Evolutionary conservation across 2,797 vertebrate species (phyloP).

Genomic region (Cyclopterus lumpus): DNA sequence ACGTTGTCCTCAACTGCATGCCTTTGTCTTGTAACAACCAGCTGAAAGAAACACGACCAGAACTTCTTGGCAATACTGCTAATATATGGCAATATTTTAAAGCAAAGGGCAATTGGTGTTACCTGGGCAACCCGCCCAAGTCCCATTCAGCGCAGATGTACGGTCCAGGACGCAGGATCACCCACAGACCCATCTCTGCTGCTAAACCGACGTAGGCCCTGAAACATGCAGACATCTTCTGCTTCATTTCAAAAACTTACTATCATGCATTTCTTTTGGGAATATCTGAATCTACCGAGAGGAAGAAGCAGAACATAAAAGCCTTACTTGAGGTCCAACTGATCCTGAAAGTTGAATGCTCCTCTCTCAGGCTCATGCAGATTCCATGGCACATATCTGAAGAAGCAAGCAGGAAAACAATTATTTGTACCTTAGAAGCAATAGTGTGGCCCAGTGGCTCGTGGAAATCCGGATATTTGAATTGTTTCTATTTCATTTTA

Average conservation of each 20-base stretch:
- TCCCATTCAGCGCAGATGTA: constrained; percentile 86
- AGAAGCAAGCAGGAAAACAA: neutral
- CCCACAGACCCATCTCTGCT: constrained; percentile 90
- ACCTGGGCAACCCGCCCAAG: constrained; percentile 90
- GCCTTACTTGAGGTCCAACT: constrained; percentile 89
- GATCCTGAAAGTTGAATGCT: constrained; percentile 86
- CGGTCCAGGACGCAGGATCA: constrained; percentile 93
- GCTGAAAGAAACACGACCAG: constrained; percentile 67
- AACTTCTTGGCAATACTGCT: neutral
- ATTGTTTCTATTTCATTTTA: constrained; percentile 10
- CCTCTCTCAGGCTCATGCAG: constrained; percentile 90
- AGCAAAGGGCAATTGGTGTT: constrained; percentile 11
- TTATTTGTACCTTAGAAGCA: neutral
- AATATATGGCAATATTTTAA: constrained; percentile 7
- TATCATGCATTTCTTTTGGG: neutral
- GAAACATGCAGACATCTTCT: constrained; percentile 23
- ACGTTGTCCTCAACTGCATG: constrained; percentile 89
- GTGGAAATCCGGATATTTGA: neutral
- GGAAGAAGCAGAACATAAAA: neutral
- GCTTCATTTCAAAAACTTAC: neutral
- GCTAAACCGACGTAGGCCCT: constrained; percentile 89
- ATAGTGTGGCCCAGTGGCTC: neutral
- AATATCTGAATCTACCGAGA: neutral
- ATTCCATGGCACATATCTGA: constrained; percentile 94
- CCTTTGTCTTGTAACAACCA: constrained; percentile 89